Base-by-base conservation (phyloP, 2,113 vertebrate genomes). In the Pachypanchax playfairii region DNA sequence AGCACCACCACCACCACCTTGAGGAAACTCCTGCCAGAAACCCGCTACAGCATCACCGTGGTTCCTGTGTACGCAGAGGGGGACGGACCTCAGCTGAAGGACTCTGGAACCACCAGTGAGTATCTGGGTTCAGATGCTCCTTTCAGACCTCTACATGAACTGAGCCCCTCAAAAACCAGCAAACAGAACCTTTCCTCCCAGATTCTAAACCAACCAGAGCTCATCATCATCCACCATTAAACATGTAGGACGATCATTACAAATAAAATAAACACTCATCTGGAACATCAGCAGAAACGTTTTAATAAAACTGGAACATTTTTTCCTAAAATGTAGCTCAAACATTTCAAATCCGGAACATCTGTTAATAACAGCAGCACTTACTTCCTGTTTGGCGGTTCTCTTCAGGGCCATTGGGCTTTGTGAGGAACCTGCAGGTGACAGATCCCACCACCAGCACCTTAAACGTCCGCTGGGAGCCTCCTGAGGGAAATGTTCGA, bases 381-480 rank as follows among this genome's bases (percentile, higher is more conserved):
- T 29, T 17, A 18, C 51, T 10, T 43, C 65, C 21, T 57, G 55
- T 64, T 15, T 41, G 1, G 3, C 51, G 53, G 36, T 4, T 79
- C 7, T 41, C 14, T 25, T 59, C 83, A 98, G 96, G 93, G 91
- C 92, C 94, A 11, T 89, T 96, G 88, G 96, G 96, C 33, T 87
- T 90, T 6, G 94, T 93, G 15, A 93, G 91, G 82, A 96, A 96
- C 52, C 82, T 99, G 67, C 93, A 94, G 63, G 92, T 99, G 15
- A 95, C 91, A 10, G 94, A 99, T 72, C 96, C 97, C 4, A 95
- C 94, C n/a, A 93, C 95, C 80, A 97, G 94, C 84, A 94, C 91
- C 65, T 90, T 98, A 22, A 95, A 94, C 5, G 93, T 96, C 4
- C 94, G 94, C 65, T 99, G 97, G 97, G 95, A 97, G 2, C 90